Base-by-base conservation (phyloP, 2,797 vertebrate species). In the Apogon hyalosoma region DNA sequence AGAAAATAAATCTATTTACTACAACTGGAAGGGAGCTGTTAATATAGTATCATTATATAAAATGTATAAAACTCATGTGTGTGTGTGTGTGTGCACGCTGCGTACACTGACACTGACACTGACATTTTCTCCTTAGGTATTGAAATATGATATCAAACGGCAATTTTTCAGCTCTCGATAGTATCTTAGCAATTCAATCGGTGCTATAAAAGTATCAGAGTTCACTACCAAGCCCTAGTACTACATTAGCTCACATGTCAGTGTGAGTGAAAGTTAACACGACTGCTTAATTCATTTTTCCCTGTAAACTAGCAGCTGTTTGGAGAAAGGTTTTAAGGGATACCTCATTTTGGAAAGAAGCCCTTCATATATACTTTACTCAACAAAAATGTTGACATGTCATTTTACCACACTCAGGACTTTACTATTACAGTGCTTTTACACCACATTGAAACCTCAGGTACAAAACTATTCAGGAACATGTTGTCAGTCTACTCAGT, bases 381-480 rank as follows among this genome's bases (percentile, higher is more conserved):
- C 82, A 78, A 69, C 82, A 67, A 15, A 57, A 58, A 39, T 64
- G 82, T 86, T 85, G 79, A 80, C 57, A 1, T 77, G 72, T 89
- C 80, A 88, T 86, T 79, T 77, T 77, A 84, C 81, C 86, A 82
- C 79, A 85, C 91, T 91, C 89, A 90, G 89, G 89, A 91, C 84
- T 77, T 83, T 80, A 74, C 82, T 85, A 56, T 83, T 87, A 83
- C 73, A 83, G 75, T 85, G 78, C 83, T 90, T 82, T 85, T 84
- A 88, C 84, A 77, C 77, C 78, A 84, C 80, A 85, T 78, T 82
- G 79, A 88, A 87, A 93, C 85, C 90, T 92, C 92, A 92, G 89
- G 90, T 90, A 92, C 88, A 90, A 82, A 88, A 73, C 64, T 75
- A 89, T 93, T 93, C 91, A 92, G 91, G 91, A 92, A 88, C 88